A percentile compares a stretch with the other conserved stretches of the same genome.
These are phyloP conservation scores for Gallinago undulata DNA, from an alignment of 2,113 vertebrate species.

Conservation along the genomic window DNA sequence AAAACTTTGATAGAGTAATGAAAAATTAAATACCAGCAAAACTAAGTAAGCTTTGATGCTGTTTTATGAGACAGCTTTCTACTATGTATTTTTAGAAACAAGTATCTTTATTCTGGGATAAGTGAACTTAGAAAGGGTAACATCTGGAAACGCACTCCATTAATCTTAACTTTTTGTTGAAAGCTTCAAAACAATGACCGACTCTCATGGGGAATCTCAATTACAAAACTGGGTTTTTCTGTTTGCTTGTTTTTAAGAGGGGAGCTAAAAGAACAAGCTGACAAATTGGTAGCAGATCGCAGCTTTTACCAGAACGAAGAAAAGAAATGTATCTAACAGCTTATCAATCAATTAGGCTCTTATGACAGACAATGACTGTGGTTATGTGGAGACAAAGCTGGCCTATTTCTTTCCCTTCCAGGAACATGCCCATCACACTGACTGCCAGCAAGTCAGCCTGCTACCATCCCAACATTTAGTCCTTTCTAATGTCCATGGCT, in stretches of 20 bases:
- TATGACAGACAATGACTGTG: not conserved
- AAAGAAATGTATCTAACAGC: conserved; percentile 22
- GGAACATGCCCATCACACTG: not conserved
- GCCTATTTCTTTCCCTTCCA: not conserved
- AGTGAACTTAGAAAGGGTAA: conserved; percentile 26
- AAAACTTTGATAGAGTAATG: conserved; percentile 29
- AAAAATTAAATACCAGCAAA: conserved; percentile 55
- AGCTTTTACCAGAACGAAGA: conserved; percentile 19
- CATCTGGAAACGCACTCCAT: not conserved
- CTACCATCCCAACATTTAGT: not conserved
- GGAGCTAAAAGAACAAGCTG: conserved; percentile 24
- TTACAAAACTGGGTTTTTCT: not conserved
- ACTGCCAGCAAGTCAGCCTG: not conserved
- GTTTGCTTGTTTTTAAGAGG: conserved; percentile 23
- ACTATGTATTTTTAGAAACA: conserved; percentile 45
- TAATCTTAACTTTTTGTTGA: conserved; percentile 38
- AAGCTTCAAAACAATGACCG: conserved; percentile 37
- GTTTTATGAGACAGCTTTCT: conserved; percentile 25
- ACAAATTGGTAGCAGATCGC: conserved; percentile 58
- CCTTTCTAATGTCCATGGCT: not conserved
- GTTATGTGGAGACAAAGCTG: not conserved
- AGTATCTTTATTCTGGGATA: conserved; percentile 20
- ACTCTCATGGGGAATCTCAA: not conserved
- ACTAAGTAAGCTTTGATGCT: conserved; percentile 28
- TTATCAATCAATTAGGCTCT: conserved; percentile 41